Conservation (phyloP, 2,113 vertebrate species). For the Diadophis punctatus region DNA sequence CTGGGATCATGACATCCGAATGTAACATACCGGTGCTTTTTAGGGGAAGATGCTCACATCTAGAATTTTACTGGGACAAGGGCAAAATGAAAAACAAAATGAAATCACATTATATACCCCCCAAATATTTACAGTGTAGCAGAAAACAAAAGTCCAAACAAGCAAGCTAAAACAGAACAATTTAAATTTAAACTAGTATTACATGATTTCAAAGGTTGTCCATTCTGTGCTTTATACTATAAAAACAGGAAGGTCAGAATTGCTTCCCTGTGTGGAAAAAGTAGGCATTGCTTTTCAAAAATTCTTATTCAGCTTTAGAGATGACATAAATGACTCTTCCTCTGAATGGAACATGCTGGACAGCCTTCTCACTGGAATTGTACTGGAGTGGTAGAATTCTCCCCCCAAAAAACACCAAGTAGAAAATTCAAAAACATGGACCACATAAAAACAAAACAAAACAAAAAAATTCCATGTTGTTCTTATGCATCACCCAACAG, state of each 20-base stretch:
- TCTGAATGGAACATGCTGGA: constrained; percentile 63
- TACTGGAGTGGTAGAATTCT: constrained; percentile 63
- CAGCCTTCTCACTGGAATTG: constrained; percentile 71
- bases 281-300: constrained; percentile 49
- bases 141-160: constrained; percentile 63
- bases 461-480: constrained; percentile 56
- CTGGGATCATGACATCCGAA: constrained; percentile 74
- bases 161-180: constrained; percentile 61
- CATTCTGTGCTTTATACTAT: constrained; percentile 75
- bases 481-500: constrained; percentile 69
- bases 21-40: constrained; percentile 75
- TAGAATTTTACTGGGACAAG: constrained; percentile 69
- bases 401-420: constrained; percentile 70
- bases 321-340: constrained; percentile 61
- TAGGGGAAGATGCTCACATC: constrained; percentile 70
- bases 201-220: constrained; percentile 72
- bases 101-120: constrained; percentile 61
- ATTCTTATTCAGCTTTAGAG: constrained; percentile 44
- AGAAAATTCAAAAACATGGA: constrained; percentile 71
- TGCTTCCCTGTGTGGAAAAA: constrained; percentile 49
- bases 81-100: constrained; percentile 61
- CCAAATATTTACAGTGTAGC: constrained; percentile 75
- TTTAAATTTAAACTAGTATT: constrained; percentile 55
- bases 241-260: constrained; percentile 62
- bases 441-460: constrained; percentile 69